Percentiles rank a stretch among this genome's conserved stretches.
phyloP scores from a whole-genome alignment of 2,113 vertebrate genomes.

The Erythrocercus mccallii region DNA sequence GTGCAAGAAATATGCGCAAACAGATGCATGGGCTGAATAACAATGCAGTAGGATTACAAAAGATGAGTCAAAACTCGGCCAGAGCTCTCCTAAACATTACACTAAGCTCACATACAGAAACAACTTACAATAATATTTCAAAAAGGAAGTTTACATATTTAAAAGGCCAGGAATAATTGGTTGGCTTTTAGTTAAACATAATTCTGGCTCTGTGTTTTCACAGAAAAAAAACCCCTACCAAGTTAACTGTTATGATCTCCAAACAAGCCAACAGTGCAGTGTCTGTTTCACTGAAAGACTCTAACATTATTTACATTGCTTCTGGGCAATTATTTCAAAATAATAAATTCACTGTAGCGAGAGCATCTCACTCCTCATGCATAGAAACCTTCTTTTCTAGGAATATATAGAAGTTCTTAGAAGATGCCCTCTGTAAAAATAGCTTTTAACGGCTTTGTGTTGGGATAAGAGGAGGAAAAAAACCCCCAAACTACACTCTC shows the following conservation, averaged over 20 bases:
- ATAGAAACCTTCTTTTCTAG: background rate
- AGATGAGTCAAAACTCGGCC: background rate
- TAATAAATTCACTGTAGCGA: background rate
- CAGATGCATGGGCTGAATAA: background rate
- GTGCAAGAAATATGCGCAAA: background rate
- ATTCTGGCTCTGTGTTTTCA: background rate
- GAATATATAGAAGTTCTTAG: background rate
- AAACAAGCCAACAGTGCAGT: background rate
- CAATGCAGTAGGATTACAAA: background rate
- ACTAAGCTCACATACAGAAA: background rate
- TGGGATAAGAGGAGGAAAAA: background rate
- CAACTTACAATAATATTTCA: background rate
- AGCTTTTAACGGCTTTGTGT: background rate
- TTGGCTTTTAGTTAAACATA: background rate
- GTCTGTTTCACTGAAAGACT: background rate
- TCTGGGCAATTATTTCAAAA: constrained; percentile 5
- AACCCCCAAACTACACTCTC: background rate
- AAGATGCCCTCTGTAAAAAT: background rate
- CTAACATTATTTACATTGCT: background rate
- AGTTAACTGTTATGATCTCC: background rate
- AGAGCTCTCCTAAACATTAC: background rate
- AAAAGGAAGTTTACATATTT: background rate
- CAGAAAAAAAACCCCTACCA: background rate
- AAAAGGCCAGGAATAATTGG: background rate
- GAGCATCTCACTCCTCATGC: background rate